Percentiles rank a stretch among this genome's conserved stretches.
These are phyloP conservation scores for Nasua narica DNA, from an alignment of 2,797 vertebrate species.

Conservation along the genomic window DNA sequence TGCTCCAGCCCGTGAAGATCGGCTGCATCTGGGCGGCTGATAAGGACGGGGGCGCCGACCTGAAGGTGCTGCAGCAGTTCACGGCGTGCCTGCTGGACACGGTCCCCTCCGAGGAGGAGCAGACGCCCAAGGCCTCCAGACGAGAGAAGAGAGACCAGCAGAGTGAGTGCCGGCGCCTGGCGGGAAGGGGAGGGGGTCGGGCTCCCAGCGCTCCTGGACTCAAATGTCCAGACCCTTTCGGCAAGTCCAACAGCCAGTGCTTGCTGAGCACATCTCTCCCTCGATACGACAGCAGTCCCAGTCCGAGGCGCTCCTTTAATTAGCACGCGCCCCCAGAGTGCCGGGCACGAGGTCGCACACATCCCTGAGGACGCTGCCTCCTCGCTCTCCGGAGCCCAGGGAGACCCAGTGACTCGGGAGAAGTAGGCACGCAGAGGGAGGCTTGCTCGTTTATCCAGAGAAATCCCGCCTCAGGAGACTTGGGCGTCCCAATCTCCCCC, in stretches of 20 bases:
- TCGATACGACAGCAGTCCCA: fast-evolving
- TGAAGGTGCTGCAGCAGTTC: conserved; percentile 87
- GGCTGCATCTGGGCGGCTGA: conserved; percentile 92
- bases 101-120: conserved; percentile 79
- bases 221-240: neutral
- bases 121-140: conserved; percentile 83
- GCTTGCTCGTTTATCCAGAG: neutral
- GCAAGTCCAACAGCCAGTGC: neutral
- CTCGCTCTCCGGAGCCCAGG: neutral
- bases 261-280: neutral
- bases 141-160: conserved; percentile 86
- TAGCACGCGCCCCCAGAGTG: neutral
- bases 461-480: neutral
- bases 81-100: conserved; percentile 87
- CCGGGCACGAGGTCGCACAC: neutral
- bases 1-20: conserved; percentile 90
- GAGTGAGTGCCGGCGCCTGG: conserved; percentile 85
- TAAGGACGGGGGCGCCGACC: conserved; percentile 21
- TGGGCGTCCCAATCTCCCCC: neutral
- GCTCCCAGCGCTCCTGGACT: neutral
- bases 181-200: fast-evolving
- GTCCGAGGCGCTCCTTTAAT: neutral
- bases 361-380: neutral
- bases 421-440: no score
- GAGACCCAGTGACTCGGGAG: neutral